A percentile compares a stretch with the other conserved stretches of the same genome.
Evolutionary conservation across 2,113 vertebrate genomes (phyloP).

Genomic region (Peromyscus californicus): DNA sequence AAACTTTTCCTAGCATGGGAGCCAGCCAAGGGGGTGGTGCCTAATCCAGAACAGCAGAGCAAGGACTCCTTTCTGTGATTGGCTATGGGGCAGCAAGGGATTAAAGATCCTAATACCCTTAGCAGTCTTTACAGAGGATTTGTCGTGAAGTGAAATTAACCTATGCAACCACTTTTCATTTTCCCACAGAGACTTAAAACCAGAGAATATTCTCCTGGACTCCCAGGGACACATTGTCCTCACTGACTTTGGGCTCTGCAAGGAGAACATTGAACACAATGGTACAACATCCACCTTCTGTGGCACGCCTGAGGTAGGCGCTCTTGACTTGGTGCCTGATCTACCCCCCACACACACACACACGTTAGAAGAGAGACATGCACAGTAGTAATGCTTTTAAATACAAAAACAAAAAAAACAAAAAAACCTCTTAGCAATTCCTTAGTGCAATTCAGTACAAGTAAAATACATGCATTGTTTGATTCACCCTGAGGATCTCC

Average conservation of each 20-base stretch:
- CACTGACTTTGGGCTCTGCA: constrained; percentile 99
- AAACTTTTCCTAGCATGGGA: constrained; percentile 36
- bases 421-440: not conserved
- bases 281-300: constrained; percentile 99
- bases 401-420: not conserved
- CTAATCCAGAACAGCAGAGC: constrained; percentile 55
- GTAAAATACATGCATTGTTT: not conserved
- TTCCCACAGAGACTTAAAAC: constrained; percentile 94
- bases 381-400: not conserved
- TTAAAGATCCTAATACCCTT: not conserved
- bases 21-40: not conserved
- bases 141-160: constrained; percentile 14
- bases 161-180: not conserved
- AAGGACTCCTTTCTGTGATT: constrained; percentile 51
- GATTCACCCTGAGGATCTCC: not conserved
- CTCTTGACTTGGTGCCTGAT: not conserved
- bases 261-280: constrained; percentile 98
- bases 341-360: not conserved
- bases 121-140: constrained; percentile 8
- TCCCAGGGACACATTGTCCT: constrained; percentile 98
- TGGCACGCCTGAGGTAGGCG: constrained; percentile 96
- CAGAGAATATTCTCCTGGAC: constrained; percentile 98
- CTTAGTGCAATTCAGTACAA: not conserved
- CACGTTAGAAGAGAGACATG: not conserved
- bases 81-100: not conserved